These are phyloP conservation scores for Neopipo cinnamomea DNA, from an alignment of 2,113 vertebrate species.

Conservation along the genomic window DNA sequence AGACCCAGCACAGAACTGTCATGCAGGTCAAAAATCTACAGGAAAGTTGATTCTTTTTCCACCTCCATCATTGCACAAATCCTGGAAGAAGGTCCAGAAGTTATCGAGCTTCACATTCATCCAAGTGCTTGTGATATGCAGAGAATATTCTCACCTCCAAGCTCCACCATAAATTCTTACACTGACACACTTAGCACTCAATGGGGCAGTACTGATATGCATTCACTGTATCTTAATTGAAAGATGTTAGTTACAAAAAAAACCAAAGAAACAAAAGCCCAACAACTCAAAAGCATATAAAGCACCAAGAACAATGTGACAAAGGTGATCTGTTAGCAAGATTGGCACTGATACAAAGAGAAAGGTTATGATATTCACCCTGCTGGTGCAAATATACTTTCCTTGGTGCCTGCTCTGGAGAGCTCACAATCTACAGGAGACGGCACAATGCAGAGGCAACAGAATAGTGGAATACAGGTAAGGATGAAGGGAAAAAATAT, in stretches of 20 bases:
- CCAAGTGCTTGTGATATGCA: not conserved
- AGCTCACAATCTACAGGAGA: conserved; percentile 40
- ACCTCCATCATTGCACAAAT: not conserved
- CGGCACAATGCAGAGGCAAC: not conserved
- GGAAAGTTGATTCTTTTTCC: not conserved
- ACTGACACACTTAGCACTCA: not conserved
- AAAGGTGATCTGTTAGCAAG: not conserved
- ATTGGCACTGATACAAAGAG: not conserved
- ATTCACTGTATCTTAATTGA: not conserved
- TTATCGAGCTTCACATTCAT: not conserved
- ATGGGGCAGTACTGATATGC: not conserved
- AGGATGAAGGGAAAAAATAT: not conserved
- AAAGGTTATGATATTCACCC: not conserved
- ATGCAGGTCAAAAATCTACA: not conserved
- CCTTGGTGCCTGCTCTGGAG: conserved; percentile 20
- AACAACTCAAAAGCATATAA: not conserved
- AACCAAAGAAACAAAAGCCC: not conserved
- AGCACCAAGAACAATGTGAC: not conserved
- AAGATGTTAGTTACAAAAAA: not conserved
- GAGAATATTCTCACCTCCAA: not conserved
- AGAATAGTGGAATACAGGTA: not conserved
- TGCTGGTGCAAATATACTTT: fast-evolving
- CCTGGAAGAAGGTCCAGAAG: conserved; percentile 12
- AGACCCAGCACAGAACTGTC: not conserved
- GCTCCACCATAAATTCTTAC: not conserved